Evolutionary conservation across 1,140 invertebrate genomes (phyloP), one percentile per base, ranked within the genome.

Genomic region (Ceratoteleas bidentatus): DNA sequence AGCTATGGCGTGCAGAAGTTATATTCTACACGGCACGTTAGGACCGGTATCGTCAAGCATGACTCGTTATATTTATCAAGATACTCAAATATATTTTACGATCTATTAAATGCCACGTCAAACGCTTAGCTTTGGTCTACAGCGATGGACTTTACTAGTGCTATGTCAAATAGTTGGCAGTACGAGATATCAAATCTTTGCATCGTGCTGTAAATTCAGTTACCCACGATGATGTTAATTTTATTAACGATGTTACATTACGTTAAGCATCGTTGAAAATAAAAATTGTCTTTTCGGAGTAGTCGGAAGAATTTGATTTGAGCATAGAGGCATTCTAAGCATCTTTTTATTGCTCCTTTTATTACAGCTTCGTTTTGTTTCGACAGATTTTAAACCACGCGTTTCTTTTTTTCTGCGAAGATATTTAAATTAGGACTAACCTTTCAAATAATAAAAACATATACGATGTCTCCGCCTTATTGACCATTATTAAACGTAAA

Each of bases 41-140:
- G 85, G 85, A 86, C 75, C 74, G 64, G 60, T 54, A 79, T 83
- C 73, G 52, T 77, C 69, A 84, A 79, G 84, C 84, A 85, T 87
- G 87, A 89, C 87, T 90, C 87, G 88, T 90, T 90, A 90, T 90
- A 91, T 91, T 90, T 91, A 91, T 90, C 90, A 89, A 85, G 88
- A 90, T 85, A 91, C 89, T 91, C 85, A 90, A 91, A 87, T 87
- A 85, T 74, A 80, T 81, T 90, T 91, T 91, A 91, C 77, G 90
- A 90, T 90, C 89, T 91, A 90, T 91, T 91, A 91, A 91, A 88
- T 82, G 88, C 86, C 87, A 78, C 86, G 87, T 87, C 87, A 90
- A 91, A 88, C 81, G 81, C 84, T 85, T 85, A 81, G 76, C 69
- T 73, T 83, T 84, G 74, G 76, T 54, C 81, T 61, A 78, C 70